Conservation (phyloP, 2,888 invertebrate genomes). For the Pinctada fucata region DNA sequence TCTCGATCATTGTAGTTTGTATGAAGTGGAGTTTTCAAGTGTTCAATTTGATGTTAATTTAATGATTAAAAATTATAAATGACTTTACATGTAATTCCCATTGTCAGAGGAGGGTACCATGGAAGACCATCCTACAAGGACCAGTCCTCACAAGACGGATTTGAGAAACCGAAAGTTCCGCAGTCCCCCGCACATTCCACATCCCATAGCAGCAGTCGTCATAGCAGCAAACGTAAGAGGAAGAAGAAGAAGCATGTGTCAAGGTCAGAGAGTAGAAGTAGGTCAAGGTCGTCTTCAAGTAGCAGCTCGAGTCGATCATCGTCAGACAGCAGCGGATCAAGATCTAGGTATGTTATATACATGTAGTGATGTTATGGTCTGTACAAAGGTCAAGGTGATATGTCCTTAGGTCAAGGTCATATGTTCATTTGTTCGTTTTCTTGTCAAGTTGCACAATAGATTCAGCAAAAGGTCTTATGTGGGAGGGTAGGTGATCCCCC, state of each 20-base stretch:
- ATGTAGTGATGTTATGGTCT: conserved; percentile 3
- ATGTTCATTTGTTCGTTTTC: background rate
- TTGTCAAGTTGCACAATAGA: background rate
- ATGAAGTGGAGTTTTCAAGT: too few relatives aligned
- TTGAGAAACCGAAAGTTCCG: conserved; percentile 49
- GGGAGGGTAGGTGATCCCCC: too few relatives aligned
- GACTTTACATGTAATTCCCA: too few relatives aligned
- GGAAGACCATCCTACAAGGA: conserved; percentile 33
- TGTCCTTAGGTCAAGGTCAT: too few relatives aligned
- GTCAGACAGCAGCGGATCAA: conserved; percentile 75
- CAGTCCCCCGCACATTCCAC: conserved; percentile 51
- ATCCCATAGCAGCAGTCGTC: conserved; percentile 56
- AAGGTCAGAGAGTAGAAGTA: conserved; percentile 54
- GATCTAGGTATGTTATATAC: conserved; percentile 71
- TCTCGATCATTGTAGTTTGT: too few relatives aligned
- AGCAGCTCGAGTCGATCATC: conserved; percentile 73
- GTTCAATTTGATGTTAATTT: too few relatives aligned
- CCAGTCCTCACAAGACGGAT: conserved; percentile 53
- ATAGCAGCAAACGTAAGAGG: conserved; percentile 45
- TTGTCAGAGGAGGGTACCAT: conserved; percentile 22
- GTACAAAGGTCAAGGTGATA: background rate
- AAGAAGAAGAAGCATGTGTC: conserved; percentile 49
- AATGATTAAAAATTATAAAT: too few relatives aligned
- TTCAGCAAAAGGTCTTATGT: too few relatives aligned
- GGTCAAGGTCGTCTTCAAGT: conserved; percentile 71